Base-by-base conservation (phyloP, 2,797 vertebrate genomes). In the Oceanodroma leucorhoa region DNA sequence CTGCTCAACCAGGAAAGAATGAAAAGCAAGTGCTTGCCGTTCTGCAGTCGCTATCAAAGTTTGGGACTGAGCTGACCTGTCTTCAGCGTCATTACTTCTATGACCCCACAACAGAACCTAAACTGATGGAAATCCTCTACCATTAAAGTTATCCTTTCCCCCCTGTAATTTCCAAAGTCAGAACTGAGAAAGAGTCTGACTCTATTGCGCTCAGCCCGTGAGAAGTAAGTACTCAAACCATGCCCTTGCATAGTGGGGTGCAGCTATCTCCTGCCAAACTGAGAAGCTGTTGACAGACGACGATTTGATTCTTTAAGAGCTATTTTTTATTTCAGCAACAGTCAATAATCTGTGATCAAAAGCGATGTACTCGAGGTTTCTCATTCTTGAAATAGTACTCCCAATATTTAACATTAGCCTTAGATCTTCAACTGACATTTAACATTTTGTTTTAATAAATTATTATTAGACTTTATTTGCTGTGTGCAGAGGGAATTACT, bases 361-460 rank as follows among this genome's bases (percentile, higher is more conserved):
- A 69, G 27, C 3, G 7, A 83, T 66, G 27, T 58, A 41, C 18
- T 75, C 8, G 21, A n/a, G 62, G 50, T 20, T 83, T 91, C 48
- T 85, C 19, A 10, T 91, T 87, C 75, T 58, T 94, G 46, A 89
- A 91, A 86, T 48, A 58, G 22, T 46, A 65, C 50, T 76, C 24
- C 27, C 61, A 83, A 11, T 75, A 62, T 72, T 93, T 79, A 79
- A 55, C 36, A 79, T 84, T 32, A 86, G 79, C 60, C 73, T 94
- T 90, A 76, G 48, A 64, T 93, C 70, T 94, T 87, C 82, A 75
- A 43, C 48, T 93, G 93, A 41, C 88, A 80, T 89, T 82, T 87
- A 94, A 87, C 8, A 61, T 94, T 95, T 90, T 84, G 48, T 80
- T 94, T 96, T 94, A 90, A 90, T 92, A 90, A 91, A 91, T 95